Conservation (phyloP, 2,797 vertebrate genomes). For the Scyliorhinus canicula region DNA sequence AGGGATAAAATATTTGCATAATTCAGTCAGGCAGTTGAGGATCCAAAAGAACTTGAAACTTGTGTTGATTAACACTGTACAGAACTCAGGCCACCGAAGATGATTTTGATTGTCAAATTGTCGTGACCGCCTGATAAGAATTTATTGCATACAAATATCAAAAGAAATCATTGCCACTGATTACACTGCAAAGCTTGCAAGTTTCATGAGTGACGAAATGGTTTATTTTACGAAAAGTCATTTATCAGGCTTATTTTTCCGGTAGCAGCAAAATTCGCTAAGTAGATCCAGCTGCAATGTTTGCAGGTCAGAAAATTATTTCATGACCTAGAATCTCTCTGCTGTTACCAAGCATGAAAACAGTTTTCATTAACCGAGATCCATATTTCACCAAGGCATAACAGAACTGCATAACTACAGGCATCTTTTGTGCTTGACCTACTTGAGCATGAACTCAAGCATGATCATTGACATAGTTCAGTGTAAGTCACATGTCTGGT, state of each 20-base stretch:
- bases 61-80: background rate
- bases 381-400: background rate
- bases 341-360: background rate
- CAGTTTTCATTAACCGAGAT: background rate
- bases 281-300: background rate
- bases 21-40: background rate
- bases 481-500: background rate
- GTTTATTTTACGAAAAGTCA: background rate
- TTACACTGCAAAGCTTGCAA: background rate
- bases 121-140: background rate
- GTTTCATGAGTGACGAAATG: background rate
- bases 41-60: background rate
- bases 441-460: background rate
- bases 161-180: background rate
- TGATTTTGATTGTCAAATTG: background rate
- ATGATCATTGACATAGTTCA: background rate
- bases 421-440: background rate
- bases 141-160: background rate
- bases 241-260: background rate
- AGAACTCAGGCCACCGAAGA: background rate
- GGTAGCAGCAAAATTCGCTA: background rate
- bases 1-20: background rate
- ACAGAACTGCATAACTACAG: background rate
- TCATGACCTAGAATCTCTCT: background rate
- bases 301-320: background rate